Base-by-base conservation (phyloP, 2,888 invertebrate species). In the Zaprionus bogoriensis region DNA sequence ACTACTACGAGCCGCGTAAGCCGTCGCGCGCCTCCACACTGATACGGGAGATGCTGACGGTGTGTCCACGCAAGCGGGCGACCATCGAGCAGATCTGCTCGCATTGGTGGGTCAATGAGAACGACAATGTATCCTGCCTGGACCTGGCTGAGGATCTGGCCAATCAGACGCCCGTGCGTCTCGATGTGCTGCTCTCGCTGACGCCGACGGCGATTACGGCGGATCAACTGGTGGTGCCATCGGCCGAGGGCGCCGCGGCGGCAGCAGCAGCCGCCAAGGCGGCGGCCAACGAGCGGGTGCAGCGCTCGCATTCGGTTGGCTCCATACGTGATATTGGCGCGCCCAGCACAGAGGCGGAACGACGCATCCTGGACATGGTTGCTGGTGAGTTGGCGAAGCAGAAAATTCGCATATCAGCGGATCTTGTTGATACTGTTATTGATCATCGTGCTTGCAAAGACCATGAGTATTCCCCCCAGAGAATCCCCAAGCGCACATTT, bases 81-180 rank as follows among this genome's bases (percentile, higher is more conserved):
- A 96, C 96, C 83, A 97, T 99, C 73, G 96, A 96, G 67, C 97
- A 97, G 90, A 98, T 99, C 70, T 98, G 99, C 89, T 94, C 95
- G 41, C 97, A 99, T 92, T 96, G 97, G 96, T 99, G 99, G 99
- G 96, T 99, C 65, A 99, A 99, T 90, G 94, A 94, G 80, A 95
- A 95, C 0, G 96, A 96, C 87, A 94, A 94, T 69, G 94, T 95
- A 28, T 95, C 95, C 39, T 97, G 98, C 90, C 92, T 97, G 65
- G 95, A 96, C 75, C 93, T 96, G 83, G 96, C 98, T 1, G 97
- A 97, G 90, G 95, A 96, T 78, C 90, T 98, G 71, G 97, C 98
- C 20, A 96, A 96, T 79, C 95, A 97, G 91, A 97, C 97, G 2
- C 97, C 98, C 0, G 97, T 97, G 38, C 93, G 97, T 38, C 92